Base-by-base conservation (phyloP, 2,888 invertebrate genomes). In the Hirtodrosophila duncani region DNA sequence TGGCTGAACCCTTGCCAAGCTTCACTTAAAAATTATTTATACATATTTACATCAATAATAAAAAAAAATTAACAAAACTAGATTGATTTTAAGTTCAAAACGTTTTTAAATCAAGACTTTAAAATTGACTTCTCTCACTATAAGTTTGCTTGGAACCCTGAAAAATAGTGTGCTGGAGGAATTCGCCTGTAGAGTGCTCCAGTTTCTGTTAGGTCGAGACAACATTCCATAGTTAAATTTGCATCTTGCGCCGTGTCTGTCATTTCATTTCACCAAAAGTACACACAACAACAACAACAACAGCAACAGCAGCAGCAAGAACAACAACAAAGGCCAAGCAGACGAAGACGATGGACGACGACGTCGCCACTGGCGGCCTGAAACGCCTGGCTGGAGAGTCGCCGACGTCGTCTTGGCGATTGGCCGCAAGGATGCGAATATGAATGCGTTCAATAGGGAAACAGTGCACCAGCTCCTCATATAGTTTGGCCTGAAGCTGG, bases 211-310 rank as follows among this genome's bases (percentile, higher is more conserved):
- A 33, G 26, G 62, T 46, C 52, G 36, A 49, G 17, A 58, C 57
- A 44, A 69, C 81, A 77, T 80, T 77, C 75, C 81, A 81, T 82
- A 78, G 75, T 51, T 78, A 68, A 82, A 77, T 77, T 75, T 82
- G 75, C 75, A 75, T 75, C 81, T 82, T 66, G 61, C 55, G 78
- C 51, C 61, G 81, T 63, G 82, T 71, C 75, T 75, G 75, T 75
- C 75, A 75, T 75, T 75, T 80, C 77, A 80, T 79, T 81, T 81
- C 82, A 67, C 74, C 77, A 67, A 74, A 71, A 81, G 79, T 71
- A 72, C 71, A 81, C 72, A 68, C 50, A 67, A 30, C 29, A 16
- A n/a, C 42, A 53, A 34, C 41, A 23, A 29, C 41, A 36, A 17
- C 18, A 49, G 26, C 49, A 63, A 26, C 48, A 58, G 30, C 53